Evolutionary conservation across 2,797 vertebrate genomes (phyloP), one percentile per base, ranked within the genome.

Genomic region (Lithobates pipiens): DNA sequence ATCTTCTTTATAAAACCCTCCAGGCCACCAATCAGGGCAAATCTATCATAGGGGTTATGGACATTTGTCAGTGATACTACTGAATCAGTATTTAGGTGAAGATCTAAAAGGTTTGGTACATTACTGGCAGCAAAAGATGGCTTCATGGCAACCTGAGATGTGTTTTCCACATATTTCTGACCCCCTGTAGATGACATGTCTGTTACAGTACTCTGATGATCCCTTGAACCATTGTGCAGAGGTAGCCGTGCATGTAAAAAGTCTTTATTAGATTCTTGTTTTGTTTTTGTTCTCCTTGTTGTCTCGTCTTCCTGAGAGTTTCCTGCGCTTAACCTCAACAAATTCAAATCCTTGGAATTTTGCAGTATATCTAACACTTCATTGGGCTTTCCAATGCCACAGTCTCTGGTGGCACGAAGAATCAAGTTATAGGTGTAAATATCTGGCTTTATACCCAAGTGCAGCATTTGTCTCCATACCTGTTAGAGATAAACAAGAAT

Each of bases 391-490:
- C 98, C 97, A 0, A 99, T 93, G 46, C 95, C 95, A 74, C 98
- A 99, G 90, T 98, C 96, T 81, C 97, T 95, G 1, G 97, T 96
- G 0, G 95, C 94, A 0, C 93, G 93, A 78, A 99, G 90, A 76
- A 99, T 93, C 86, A 99, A 82, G 89, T 96, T 98, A 86, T 99
- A 99, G 81, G 90, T 94, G 76, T 96, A 91, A 1, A 77, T 88
- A 85, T 96, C 90, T 0, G 96, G 96, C 80, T 89, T 91, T 73
- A 99, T 93, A 36, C 96, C 95, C 21, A 96, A 90, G 1, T 23
- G 91, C 15, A 95, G 87, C 97, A 99, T 99, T 88, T 97, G 95
- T 5, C 92, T 95, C 98, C 98, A 99, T 77, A 99, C 93, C 98
- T 99, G 85, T n/a, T 75, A 0, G 83, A 61, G 16, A 80, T 23